These are phyloP conservation scores for Hyles lineata DNA, from an alignment of 2,888 invertebrate species.

Conservation along the genomic window DNA sequence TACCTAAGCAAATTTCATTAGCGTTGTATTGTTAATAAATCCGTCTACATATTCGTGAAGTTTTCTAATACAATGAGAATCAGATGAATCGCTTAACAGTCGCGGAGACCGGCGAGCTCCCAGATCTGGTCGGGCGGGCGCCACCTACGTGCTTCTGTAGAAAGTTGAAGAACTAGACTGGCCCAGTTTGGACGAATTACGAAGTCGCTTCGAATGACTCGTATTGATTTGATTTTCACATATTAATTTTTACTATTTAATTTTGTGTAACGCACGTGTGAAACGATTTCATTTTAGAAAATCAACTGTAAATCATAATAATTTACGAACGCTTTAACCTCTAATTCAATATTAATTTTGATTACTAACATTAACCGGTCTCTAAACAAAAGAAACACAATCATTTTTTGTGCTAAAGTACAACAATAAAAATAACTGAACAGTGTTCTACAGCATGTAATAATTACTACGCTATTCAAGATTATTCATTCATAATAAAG, in stretches of 20 bases:
- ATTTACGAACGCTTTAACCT: background rate
- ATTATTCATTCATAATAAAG: background rate
- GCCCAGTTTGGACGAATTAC: constrained; percentile 68
- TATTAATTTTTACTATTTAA: constrained; percentile 34
- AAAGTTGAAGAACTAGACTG: constrained; percentile 82
- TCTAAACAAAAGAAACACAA: background rate
- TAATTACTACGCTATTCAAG: background rate
- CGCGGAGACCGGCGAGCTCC: constrained; percentile 50
- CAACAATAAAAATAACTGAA: background rate
- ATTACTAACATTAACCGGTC: background rate
- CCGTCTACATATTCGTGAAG: constrained; percentile 41
- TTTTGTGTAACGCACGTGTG: constrained; percentile 31
- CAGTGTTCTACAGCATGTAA: background rate
- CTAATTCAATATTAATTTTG: background rate
- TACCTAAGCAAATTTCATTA: constrained; percentile 48
- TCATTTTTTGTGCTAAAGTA: background rate
- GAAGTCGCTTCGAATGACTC: constrained; percentile 60
- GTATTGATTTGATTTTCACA: constrained; percentile 66
- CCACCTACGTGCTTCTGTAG: constrained; percentile 73
- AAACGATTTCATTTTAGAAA: background rate
- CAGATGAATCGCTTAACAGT: constrained; percentile 43
- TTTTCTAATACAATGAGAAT: constrained; percentile 10
- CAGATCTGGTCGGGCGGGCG: constrained; percentile 62
- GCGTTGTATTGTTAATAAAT: constrained; percentile 45
- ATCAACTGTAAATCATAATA: background rate